phyloP scores from a whole-genome alignment of 2,888 invertebrate species.

The Drosophila flavopinicola region DNA sequence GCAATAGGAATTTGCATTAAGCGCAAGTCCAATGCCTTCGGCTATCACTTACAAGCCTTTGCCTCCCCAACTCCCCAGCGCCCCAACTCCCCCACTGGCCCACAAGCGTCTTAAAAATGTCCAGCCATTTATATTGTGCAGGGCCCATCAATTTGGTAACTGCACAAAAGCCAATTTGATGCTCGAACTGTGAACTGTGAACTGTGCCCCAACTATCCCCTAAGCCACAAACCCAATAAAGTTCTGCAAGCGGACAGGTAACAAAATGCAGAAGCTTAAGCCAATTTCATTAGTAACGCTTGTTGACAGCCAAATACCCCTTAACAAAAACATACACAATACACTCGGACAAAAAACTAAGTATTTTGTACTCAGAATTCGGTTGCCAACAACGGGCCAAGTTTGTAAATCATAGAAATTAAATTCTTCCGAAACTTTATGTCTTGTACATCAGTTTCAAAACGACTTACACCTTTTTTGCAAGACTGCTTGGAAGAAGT shows the following conservation, averaged over 20 bases:
- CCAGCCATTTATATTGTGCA: constrained; percentile 53
- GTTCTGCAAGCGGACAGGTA: constrained; percentile 29
- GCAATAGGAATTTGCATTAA: constrained; percentile 56
- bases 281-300: background rate
- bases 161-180: constrained; percentile 49
- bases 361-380: too few relatives aligned
- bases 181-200: constrained; percentile 19
- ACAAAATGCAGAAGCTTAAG: constrained; percentile 1
- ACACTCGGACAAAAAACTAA: too few relatives aligned
- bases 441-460: too few relatives aligned
- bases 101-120: constrained; percentile 29
- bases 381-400: too few relatives aligned
- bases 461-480: too few relatives aligned
- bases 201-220: too few relatives aligned
- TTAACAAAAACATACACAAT: too few relatives aligned
- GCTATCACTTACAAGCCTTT: constrained; percentile 3
- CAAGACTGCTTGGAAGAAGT: too few relatives aligned
- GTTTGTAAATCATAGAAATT: too few relatives aligned
- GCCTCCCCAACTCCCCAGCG: background rate
- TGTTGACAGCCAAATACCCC: too few relatives aligned
- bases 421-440: too few relatives aligned
- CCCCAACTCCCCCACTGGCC: background rate
- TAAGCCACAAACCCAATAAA: constrained; percentile 3
- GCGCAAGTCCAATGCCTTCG: constrained; percentile 18
- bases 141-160: constrained; percentile 46